These are phyloP conservation scores for Ianthella basta DNA, from an alignment of 37 sponge, comb jelly and placozoan species.

Conservation along the genomic window DNA sequence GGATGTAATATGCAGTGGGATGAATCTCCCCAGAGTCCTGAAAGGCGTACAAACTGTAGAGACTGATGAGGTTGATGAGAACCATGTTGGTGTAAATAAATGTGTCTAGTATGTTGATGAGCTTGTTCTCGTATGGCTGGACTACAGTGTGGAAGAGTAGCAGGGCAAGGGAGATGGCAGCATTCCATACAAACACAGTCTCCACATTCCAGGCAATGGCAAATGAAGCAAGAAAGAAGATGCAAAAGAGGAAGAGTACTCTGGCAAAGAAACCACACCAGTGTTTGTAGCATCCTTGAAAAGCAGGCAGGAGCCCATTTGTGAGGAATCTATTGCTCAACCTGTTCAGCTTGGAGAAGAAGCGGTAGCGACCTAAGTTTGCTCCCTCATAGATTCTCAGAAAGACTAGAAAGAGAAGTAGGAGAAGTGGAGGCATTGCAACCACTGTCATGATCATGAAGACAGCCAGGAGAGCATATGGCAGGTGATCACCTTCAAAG, in stretches of 20 bases:
- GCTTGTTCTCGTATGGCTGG: slow-evolving; percentile 63
- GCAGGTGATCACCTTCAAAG: slow-evolving; percentile 25
- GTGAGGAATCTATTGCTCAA: background rate
- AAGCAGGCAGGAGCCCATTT: slow-evolving; percentile 53
- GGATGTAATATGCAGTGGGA: slow-evolving; percentile 22
- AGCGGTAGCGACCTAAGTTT: slow-evolving; percentile 15
- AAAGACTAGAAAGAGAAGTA: slow-evolving; percentile 29
- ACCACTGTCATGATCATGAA: slow-evolving; percentile 7
- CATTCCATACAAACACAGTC: slow-evolving; percentile 21
- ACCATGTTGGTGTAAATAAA: slow-evolving; percentile 51
- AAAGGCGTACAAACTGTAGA: slow-evolving; percentile 42
- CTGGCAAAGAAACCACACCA: slow-evolving; percentile 72
- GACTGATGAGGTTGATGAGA: slow-evolving; percentile 40
- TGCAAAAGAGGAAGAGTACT: slow-evolving; percentile 58
- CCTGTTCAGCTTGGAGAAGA: background rate
- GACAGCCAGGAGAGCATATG: slow-evolving; percentile 38
- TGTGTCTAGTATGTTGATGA: slow-evolving; percentile 56
- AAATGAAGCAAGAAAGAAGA: slow-evolving; percentile 42
- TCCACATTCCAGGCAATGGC: slow-evolving; percentile 38
- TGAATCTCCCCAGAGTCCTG: background rate
- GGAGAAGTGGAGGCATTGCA: slow-evolving; percentile 50
- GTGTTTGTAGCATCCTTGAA: slow-evolving; percentile 69
- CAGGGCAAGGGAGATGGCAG: slow-evolving; percentile 21
- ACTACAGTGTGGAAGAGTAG: slow-evolving; percentile 34
- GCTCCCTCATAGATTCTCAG: background rate